Percentiles rank a stretch among this genome's conserved stretches.
Evolutionary conservation across 2,113 vertebrate species (phyloP).

Genomic region (Aleadryas rufinucha): DNA sequence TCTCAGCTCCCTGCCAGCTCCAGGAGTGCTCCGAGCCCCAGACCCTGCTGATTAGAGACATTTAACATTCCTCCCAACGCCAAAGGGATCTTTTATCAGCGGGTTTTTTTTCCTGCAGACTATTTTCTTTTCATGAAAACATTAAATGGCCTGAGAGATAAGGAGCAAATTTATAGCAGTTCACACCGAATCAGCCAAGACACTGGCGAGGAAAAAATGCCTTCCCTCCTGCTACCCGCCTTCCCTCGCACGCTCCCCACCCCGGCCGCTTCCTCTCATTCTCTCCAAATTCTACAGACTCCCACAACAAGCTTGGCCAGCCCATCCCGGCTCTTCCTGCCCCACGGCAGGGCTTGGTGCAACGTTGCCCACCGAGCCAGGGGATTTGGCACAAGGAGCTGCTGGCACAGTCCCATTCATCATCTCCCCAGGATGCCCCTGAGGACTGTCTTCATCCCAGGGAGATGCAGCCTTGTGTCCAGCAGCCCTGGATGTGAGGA

Average conservation of each 20-base stretch:
- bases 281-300: slow-evolving; percentile 72
- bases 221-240: slow-evolving; percentile 40
- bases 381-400: not conserved
- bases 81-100: slow-evolving; percentile 68
- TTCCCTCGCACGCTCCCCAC: slow-evolving; percentile 37
- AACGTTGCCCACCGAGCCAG: not conserved
- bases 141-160: slow-evolving; percentile 72
- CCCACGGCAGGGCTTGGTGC: not conserved
- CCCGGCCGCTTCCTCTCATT: slow-evolving; percentile 75
- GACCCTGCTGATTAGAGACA: slow-evolving; percentile 51
- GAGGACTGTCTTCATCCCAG: not conserved
- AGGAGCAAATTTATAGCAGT: slow-evolving; percentile 73
- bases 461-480: fast-evolving
- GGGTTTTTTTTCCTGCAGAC: slow-evolving; percentile 51
- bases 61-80: slow-evolving; percentile 53
- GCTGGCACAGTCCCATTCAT: not conserved
- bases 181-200: slow-evolving; percentile 77
- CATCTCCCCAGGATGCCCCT: not conserved
- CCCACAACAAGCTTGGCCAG: slow-evolving; percentile 23
- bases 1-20: not conserved
- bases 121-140: slow-evolving; percentile 74
- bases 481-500: not conserved
- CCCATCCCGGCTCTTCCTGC: slow-evolving; percentile 68
- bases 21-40: not conserved
- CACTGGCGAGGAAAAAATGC: slow-evolving; percentile 73